Evolutionary conservation across 2,888 invertebrate genomes (phyloP), one percentile per base, ranked within the genome.

Genomic region (Mimas tiliae): DNA sequence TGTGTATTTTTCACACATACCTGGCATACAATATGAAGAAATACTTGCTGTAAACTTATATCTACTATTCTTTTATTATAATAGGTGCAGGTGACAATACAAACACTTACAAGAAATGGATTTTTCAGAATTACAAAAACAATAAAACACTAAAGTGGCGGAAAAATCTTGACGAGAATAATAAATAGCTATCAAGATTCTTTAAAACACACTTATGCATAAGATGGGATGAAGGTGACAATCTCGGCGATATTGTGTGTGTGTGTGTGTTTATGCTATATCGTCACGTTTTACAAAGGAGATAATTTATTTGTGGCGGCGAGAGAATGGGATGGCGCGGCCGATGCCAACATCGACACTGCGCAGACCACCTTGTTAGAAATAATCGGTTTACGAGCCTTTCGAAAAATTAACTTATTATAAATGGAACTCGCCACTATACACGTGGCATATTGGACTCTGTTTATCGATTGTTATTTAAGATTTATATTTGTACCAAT

Each of bases 291-390:
- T 75, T 78, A 79, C 74, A 82, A 83, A 82, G 80, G 78, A 80
- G 77, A 82, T 80, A 81, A 83, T 82, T 83, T 81, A 82, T 82
- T 75, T 74, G 71, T 76, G 76, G 75, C 76, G 77, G 78, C 74
- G 82, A 72, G 72, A 75, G 81, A 86, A 80, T 81, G 82, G 76
- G 84, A 84, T 69, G 71, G 69, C 70, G 64, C 70, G 68, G 71
- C 70, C 69, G 64, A 70, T 69, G 71, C 71, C 69, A 72, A 68
- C 69, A 70, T 71, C 72, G 77, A 58, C 58, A 58, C 58, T 58
- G 72, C 27, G 70, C 66, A 79, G 90, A 90, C 90, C 90, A 91
- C 90, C 91, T 90, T 89, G 89, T 90, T 90, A 89, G 89, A 78
- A 80, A 81, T 91, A 90, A 90, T 89, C 90, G 89, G 89, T 89